phyloP scores from a whole-genome alignment of 2,797 vertebrate species.

The Melanotaenia trifasciata region DNA sequence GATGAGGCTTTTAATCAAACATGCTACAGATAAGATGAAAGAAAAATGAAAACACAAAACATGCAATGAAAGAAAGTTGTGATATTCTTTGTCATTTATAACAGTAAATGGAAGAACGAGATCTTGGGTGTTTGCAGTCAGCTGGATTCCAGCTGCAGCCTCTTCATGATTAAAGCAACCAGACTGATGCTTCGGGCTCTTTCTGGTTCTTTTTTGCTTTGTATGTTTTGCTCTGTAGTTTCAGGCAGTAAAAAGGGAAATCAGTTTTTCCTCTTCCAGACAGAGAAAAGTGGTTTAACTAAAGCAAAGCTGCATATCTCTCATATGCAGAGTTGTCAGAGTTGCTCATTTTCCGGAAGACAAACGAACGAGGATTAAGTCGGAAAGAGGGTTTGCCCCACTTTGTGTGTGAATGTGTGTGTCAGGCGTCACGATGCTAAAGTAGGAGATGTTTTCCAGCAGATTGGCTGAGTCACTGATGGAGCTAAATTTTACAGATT shows the following conservation, averaged over 20 bases:
- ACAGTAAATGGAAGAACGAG: slow-evolving; percentile 12
- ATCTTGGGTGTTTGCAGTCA: slow-evolving; percentile 15
- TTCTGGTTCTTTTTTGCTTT: slow-evolving; percentile 29
- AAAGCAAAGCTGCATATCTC: slow-evolving; percentile 52
- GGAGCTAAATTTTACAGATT: slow-evolving; percentile 52
- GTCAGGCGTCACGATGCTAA: slow-evolving; percentile 4
- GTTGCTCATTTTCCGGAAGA: slow-evolving; percentile 35
- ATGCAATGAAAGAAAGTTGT: not conserved
- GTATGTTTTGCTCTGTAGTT: slow-evolving; percentile 37
- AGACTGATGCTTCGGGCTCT: slow-evolving; percentile 33
- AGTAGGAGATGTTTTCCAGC: slow-evolving; percentile 19
- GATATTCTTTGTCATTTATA: slow-evolving; percentile 15
- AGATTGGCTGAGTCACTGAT: slow-evolving; percentile 49
- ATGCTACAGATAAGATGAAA: not conserved
- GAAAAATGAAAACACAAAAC: not conserved
- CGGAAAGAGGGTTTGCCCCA: slow-evolving; percentile 7
- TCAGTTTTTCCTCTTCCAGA: slow-evolving; percentile 15
- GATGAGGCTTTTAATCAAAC: not conserved
- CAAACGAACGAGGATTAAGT: slow-evolving; percentile 52
- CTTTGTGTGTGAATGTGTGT: not conserved
- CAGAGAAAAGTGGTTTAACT: slow-evolving; percentile 29
- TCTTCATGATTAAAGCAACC: slow-evolving; percentile 49
- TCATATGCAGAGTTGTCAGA: slow-evolving; percentile 34
- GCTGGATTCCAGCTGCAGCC: slow-evolving; percentile 21
- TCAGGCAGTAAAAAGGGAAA: not conserved